Percentiles rank a stretch among this genome's conserved stretches.
Conservation (phyloP, 2,113 vertebrate genomes). For the Prunella fulvescens region DNA sequence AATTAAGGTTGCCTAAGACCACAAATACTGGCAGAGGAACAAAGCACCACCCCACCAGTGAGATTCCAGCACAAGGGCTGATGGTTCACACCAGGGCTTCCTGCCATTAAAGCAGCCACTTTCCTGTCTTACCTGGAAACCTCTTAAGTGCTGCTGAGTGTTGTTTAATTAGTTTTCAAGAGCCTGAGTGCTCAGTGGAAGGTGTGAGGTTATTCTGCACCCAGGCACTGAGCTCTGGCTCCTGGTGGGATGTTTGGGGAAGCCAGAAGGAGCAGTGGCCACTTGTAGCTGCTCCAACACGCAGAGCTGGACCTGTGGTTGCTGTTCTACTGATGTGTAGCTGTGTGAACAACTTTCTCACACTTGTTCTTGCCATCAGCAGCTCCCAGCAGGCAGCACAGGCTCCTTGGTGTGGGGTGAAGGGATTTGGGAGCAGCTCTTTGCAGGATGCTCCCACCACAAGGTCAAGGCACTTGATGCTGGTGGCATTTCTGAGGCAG, state of each 20-base stretch:
- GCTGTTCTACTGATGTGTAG: not conserved
- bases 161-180: slow-evolving; percentile 34
- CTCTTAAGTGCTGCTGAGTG: not conserved
- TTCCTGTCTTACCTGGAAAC: not conserved
- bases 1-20: not conserved
- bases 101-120: not conserved
- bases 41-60: not conserved
- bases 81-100: not conserved
- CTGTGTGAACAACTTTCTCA: not conserved
- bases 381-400: not conserved
- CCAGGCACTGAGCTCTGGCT: not conserved
- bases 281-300: not conserved
- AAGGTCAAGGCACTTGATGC: rapidly evolving
- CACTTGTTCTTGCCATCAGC: not conserved
- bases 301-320: not conserved
- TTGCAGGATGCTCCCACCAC: not conserved
- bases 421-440: rapidly evolving
- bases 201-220: slow-evolving; percentile 22
- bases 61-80: not conserved
- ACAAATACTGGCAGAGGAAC: not conserved
- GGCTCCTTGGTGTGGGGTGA: not conserved
- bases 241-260: not conserved
- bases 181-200: slow-evolving; percentile 13
- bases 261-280: not conserved
- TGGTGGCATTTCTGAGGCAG: not conserved